Evolutionary conservation across 2,113 vertebrate genomes (phyloP).

Genomic region (Tachysurus vachellii): DNA sequence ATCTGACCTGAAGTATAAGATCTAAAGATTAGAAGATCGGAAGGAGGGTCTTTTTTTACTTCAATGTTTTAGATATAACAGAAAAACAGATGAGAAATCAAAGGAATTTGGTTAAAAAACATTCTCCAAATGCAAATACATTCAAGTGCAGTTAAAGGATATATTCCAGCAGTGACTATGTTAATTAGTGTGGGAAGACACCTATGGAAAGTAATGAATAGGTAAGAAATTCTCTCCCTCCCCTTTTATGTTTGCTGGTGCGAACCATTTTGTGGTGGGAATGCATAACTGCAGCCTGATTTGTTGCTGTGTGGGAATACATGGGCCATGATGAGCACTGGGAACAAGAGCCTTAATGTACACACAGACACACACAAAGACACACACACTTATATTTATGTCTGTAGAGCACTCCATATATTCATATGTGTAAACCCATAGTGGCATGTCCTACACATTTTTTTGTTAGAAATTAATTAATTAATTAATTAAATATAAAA

Average conservation of each 20-base stretch:
- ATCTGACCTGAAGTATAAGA: slow-evolving; percentile 71
- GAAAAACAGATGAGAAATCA: background rate
- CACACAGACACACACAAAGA: background rate
- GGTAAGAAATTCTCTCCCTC: slow-evolving; percentile 35
- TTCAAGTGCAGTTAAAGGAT: background rate
- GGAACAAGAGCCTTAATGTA: slow-evolving; percentile 16
- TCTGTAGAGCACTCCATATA: background rate
- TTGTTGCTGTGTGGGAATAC: slow-evolving; percentile 69
- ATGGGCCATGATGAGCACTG: slow-evolving; percentile 23
- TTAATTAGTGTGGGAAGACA: slow-evolving; percentile 31
- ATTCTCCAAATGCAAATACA: background rate
- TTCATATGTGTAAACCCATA: background rate
- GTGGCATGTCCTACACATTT: background rate
- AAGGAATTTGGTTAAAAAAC: background rate
- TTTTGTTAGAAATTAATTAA: no score
- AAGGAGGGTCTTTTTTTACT: slow-evolving; percentile 28
- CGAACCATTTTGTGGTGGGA: slow-evolving; percentile 65
- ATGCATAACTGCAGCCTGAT: slow-evolving; percentile 67
- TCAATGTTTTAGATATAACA: slow-evolving; percentile 8
- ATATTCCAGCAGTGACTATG: background rate
- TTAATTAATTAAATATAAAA: background rate
- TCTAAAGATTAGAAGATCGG: slow-evolving; percentile 53
- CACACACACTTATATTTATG: background rate
- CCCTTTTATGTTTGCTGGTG: slow-evolving; percentile 55
- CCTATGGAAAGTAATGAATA: slow-evolving; percentile 55